Base-by-base conservation (phyloP, 2,888 invertebrate genomes). In the Maniola hyperantus region DNA sequence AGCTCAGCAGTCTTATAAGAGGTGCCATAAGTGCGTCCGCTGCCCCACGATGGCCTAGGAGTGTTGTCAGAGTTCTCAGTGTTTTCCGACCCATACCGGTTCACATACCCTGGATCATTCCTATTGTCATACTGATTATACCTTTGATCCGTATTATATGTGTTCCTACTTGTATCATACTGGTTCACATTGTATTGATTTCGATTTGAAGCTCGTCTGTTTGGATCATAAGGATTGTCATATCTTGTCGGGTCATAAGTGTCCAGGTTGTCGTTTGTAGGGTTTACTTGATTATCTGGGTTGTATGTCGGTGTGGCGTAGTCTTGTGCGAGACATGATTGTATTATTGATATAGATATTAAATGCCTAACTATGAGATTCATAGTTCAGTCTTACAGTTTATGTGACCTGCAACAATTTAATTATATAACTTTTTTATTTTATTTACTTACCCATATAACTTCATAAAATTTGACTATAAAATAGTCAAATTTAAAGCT, bases 211-310 rank as follows among this genome's bases (percentile, higher is more conserved):
- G 76, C 79, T 65, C 81, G 82, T 64, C 76, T 78, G 60, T 79
- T 85, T n/a, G 85, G 84, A 69, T 90, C 89, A 46, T 88, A 89
- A 0, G 89, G 85, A 67, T 89, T 89, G 60, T 90, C 89, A 75
- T 87, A 88, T 75, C 75, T 83, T 26, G 4, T 26, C 13, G 85
- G 84, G 46, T 88, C 85, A 59, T 74, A 79, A 39, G 75, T 75
- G 58, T 78, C 77, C 13, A 71, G 70, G 72, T 89, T 90, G 69
- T 89, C 88, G 73, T 85, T 90, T 64, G 89, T 89, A 0, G 89
- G 84, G 70, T 77, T 84, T n/a, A 82, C 78, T 67, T 81, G 81
- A 66, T 73, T 82, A 26, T 87, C 85, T 5, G 89, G 81, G 59
- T 89, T 86, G 75, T 90, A 88, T 33, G 89, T 88, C 8, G 88